Conservation (phyloP, 2,888 invertebrate species). For the Pristionchus japonicus region DNA sequence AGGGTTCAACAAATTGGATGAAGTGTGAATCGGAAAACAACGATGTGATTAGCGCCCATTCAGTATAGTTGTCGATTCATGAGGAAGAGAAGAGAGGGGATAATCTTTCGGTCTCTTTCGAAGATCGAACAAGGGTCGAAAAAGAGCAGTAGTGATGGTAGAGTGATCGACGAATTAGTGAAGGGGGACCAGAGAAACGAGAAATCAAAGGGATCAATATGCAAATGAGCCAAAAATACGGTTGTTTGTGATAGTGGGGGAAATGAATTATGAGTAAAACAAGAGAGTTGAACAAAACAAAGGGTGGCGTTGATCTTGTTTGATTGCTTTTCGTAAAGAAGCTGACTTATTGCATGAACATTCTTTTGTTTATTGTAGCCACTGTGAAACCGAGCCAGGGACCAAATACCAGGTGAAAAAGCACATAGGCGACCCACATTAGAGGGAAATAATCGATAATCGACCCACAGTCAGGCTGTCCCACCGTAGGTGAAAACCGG, state of each 20-base stretch:
- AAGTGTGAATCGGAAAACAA: not conserved
- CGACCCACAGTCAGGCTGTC: too few relatives aligned
- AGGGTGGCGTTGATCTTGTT: not conserved
- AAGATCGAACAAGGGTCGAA: constrained; percentile 17
- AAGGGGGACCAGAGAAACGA: not conserved
- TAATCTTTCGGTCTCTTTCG: not conserved
- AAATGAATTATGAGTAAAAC: not conserved
- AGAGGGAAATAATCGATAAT: too few relatives aligned
- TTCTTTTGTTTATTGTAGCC: too few relatives aligned
- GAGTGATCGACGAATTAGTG: not conserved
- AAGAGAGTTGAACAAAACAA: not conserved
- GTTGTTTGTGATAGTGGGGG: not conserved
- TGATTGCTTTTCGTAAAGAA: too few relatives aligned
- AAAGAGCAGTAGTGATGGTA: not conserved
- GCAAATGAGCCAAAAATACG: too few relatives aligned
- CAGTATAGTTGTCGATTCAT: not conserved
- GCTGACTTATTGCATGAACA: too few relatives aligned
- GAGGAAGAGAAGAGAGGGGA: not conserved
- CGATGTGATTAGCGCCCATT: not conserved
- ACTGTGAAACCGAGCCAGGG: too few relatives aligned
- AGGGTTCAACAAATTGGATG: not conserved
- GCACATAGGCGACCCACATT: too few relatives aligned
- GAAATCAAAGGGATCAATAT: not conserved
- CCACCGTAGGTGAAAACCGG: too few relatives aligned
- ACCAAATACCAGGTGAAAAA: too few relatives aligned